Conservation (phyloP, 2,888 invertebrate species). For the Nomada fabriciana region DNA sequence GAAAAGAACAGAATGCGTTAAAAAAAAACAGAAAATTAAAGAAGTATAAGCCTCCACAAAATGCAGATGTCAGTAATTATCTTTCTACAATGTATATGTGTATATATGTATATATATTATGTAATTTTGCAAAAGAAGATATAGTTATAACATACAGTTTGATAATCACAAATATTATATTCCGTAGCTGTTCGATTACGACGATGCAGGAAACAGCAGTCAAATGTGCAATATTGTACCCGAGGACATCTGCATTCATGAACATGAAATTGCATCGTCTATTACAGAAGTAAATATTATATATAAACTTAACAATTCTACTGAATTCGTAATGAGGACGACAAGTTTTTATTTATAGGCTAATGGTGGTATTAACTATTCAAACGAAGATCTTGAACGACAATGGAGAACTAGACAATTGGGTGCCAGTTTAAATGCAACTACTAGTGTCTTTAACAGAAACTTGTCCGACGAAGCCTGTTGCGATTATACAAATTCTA, state of each 20-base stretch:
- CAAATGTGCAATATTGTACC: no score
- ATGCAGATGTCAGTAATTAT: constrained; percentile 36
- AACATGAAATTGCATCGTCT: constrained; percentile 33
- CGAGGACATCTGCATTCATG: constrained; percentile 6
- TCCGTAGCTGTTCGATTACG: constrained; percentile 13
- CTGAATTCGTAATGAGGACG: not conserved
- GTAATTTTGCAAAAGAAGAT: not conserved
- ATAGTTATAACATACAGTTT: not conserved
- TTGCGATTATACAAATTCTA: not conserved
- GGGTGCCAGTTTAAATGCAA: not conserved
- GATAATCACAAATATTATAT: not conserved
- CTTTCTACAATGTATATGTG: not conserved
- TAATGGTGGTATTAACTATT: constrained; percentile 50
- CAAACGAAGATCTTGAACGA: constrained; percentile 48
- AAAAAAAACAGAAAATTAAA: not conserved
- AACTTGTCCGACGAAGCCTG: not conserved
- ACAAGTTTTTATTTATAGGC: constrained; percentile 41
- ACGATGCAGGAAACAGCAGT: not conserved
- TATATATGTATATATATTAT: not conserved
- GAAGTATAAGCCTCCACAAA: constrained; percentile 9
- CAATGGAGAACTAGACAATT: constrained; percentile 23
- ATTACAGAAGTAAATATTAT: constrained; percentile 53
- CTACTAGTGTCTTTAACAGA: not conserved
- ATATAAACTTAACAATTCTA: not conserved
- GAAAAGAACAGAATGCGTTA: not conserved